A percentile compares a stretch with the other conserved stretches of the same genome.
These are phyloP conservation scores for Salvelinus namaycush DNA, from an alignment of 2,113 vertebrate species.

Conservation along the genomic window DNA sequence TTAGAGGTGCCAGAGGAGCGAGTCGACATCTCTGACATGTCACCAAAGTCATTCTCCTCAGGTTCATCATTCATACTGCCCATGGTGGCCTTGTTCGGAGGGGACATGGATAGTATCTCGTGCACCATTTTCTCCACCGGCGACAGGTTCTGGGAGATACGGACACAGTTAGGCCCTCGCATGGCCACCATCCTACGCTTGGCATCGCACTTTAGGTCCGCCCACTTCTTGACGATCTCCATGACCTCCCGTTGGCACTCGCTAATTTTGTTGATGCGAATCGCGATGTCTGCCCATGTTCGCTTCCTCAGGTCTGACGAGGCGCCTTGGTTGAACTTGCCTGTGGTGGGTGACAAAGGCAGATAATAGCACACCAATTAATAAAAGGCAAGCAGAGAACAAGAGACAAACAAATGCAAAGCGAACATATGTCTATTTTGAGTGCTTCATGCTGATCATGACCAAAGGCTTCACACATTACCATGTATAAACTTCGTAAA, in stretches of 20 bases:
- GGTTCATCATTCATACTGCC: conserved; percentile 28
- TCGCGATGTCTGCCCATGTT: conserved; percentile 78
- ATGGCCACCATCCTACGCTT: conserved; percentile 75
- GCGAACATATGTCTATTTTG: no score
- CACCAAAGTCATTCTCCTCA: conserved; percentile 9
- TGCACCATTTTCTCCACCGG: conserved; percentile 74
- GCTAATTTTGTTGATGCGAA: conserved; percentile 76
- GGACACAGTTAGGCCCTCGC: conserved; percentile 56
- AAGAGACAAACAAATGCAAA: no score
- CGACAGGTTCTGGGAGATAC: conserved; percentile 52
- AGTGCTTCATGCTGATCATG: no score
- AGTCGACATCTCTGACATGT: conserved; percentile 46
- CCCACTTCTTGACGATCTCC: conserved; percentile 75
- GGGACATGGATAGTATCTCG: conserved; percentile 73
- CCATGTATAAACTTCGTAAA: background rate
- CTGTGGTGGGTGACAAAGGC: conserved; percentile 34
- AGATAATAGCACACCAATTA: background rate
- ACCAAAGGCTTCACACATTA: no score
- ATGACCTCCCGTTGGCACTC: conserved; percentile 64
- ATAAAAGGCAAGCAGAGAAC: background rate
- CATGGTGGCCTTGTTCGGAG: conserved; percentile 32
- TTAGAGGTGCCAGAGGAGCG: conserved; percentile 46
- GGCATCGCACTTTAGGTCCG: conserved; percentile 78
- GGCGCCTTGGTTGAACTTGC: conserved; percentile 77
- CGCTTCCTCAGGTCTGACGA: conserved; percentile 72